Conservation (phyloP, 2,113 vertebrate genomes). For the Plestiodon gilberti region DNA sequence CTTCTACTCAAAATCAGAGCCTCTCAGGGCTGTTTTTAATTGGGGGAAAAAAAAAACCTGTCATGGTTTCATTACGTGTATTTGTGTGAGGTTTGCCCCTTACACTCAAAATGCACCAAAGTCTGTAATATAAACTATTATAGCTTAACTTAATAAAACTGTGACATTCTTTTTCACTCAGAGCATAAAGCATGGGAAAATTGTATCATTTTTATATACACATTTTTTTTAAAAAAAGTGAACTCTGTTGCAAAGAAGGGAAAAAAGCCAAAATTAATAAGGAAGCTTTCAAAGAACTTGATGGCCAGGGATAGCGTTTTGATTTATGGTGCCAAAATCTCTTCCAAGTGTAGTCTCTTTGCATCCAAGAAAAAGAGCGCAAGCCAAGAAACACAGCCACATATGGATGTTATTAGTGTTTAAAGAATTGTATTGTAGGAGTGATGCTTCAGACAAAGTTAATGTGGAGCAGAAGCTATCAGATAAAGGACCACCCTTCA, state of each 20-base stretch:
- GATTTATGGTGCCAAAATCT: constrained; percentile 26
- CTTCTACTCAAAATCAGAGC: neutral
- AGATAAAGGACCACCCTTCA: neutral
- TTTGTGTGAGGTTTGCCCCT: neutral
- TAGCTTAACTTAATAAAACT: neutral
- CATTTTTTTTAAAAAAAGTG: neutral
- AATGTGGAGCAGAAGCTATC: neutral
- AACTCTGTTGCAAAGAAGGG: constrained; percentile 28
- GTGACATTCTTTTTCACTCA: neutral
- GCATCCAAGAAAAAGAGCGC: constrained; percentile 21
- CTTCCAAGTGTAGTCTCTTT: constrained; percentile 8
- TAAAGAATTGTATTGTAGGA: constrained; percentile 26
- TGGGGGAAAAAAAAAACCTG: neutral
- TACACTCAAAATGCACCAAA: neutral
- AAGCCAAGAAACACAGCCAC: constrained; percentile 16
- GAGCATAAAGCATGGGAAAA: constrained; percentile 7
- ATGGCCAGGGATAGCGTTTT: constrained; percentile 29
- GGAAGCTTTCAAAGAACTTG: constrained; percentile 43
- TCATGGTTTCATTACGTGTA: neutral
- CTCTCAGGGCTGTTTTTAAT: neutral
- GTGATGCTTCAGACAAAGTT: neutral
- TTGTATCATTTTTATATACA: neutral
- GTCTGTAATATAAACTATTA: neutral
- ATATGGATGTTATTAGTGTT: constrained; percentile 27
- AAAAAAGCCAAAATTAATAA: constrained; percentile 45